Evolutionary conservation across 2,888 invertebrate genomes (phyloP).

Genomic region (Dilophus febrilis): DNA sequence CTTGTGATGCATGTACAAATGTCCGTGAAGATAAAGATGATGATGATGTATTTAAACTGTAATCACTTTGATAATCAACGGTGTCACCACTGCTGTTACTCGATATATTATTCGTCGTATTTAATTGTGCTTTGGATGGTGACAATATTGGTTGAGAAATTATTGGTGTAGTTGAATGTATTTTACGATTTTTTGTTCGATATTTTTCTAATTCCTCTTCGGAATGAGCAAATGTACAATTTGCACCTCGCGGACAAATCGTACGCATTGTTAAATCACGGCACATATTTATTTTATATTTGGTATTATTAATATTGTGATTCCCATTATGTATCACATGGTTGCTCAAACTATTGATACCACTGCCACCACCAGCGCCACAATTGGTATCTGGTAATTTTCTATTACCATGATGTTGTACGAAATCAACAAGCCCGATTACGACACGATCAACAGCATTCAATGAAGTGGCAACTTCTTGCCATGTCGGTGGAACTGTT

Average conservation of each 20-base stretch:
- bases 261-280: constrained; percentile 64
- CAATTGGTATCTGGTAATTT: constrained; percentile 43
- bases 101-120: not conserved
- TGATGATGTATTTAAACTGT: no score
- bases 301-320: constrained; percentile 40
- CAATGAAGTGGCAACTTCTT: constrained; percentile 45
- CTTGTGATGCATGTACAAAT: no score
- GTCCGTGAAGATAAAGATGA: no score
- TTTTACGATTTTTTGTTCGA: constrained; percentile 46
- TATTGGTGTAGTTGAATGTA: constrained; percentile 22
- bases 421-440: constrained; percentile 58
- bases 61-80: no score
- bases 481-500: constrained; percentile 39
- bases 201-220: constrained; percentile 78
- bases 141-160: constrained; percentile 11
- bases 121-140: not conserved
- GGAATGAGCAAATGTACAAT: constrained; percentile 85
- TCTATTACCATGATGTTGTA: constrained; percentile 54
- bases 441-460: constrained; percentile 55
- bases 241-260: constrained; percentile 69
- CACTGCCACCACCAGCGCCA: no score
- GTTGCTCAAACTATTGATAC: no score
- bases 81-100: no score
- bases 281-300: constrained; percentile 84
- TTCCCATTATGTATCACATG: no score